These are phyloP conservation scores for Tragulus kanchil DNA, from an alignment of 2,113 vertebrate genomes.

Conservation along the genomic window DNA sequence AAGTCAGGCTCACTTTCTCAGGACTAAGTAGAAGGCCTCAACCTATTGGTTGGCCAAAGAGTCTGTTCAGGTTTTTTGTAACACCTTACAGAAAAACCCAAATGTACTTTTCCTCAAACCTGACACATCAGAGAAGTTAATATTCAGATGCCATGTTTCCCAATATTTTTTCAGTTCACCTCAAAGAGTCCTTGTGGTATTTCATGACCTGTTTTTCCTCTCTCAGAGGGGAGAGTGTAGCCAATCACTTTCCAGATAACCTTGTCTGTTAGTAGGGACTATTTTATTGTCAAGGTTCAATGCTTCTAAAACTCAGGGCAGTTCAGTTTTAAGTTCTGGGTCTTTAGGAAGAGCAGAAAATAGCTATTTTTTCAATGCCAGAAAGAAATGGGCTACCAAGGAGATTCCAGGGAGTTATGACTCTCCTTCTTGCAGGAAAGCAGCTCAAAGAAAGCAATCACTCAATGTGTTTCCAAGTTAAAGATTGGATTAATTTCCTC, in stretches of 20 bases:
- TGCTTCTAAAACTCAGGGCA: neutral
- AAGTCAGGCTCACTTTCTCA: neutral
- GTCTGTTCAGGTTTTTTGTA: neutral
- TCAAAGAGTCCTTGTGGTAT: neutral
- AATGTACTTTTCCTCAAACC: neutral
- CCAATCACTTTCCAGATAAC: neutral
- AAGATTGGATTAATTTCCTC: neutral
- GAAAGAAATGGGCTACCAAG: neutral
- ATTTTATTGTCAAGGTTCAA: neutral
- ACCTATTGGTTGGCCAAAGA: neutral
- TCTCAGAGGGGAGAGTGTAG: neutral
- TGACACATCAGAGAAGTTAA: neutral
- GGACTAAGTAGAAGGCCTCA: neutral
- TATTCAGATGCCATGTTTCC: neutral
- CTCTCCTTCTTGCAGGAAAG: neutral
- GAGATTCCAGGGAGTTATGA: no score
- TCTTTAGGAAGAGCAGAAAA: neutral
- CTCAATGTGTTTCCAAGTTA: neutral
- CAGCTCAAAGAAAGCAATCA: neutral
- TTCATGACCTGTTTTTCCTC: neutral
- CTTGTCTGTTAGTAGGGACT: neutral
- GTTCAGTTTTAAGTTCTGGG: neutral
- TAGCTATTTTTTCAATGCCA: neutral
- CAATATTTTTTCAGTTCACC: neutral
- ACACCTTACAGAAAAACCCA: neutral